Base-by-base conservation (phyloP, 1,140 invertebrate species). In the Procambarus virginalis region DNA sequence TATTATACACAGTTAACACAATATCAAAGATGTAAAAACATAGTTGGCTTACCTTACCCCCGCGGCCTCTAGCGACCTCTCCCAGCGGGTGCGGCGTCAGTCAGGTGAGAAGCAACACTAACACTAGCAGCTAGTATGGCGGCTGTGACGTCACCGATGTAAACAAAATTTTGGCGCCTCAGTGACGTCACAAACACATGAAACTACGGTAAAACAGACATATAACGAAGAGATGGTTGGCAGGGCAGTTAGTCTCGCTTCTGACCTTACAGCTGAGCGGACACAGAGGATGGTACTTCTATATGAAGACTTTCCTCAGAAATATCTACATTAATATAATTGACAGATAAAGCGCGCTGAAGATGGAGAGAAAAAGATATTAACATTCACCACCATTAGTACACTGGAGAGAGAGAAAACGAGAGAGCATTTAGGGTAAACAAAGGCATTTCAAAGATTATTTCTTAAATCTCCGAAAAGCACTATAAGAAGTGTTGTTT, bases 161-260 rank as follows among this genome's bases (percentile, higher is more conserved):
- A n/a, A 68, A 55, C 46, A 64, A 17, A 82, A 82, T 60, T 81
- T 60, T 14, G 51, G 55, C 79, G 73, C 14, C 49, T 76, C 70
- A 85, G 70, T 85, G 60, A 85, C 70, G 73, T 85, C 48, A 85
- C 68, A 55, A 34, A 85, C 68, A 85, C 68, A 73, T 45, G 75
- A 84, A 51, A 81, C 79, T 81, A 81, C 79, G 51, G 51, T 46
- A 81, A 51, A 81, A 81, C 79, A 81, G 1, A 81, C 17, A 81
- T 22, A 81, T 45, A 64, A 48, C 55, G 55, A 2, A 51, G 75
- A 51, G 76, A 55, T 20, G 55, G 75, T 70, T 49, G 34, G 34
- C 34, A 73, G 70, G 68, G 84, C 70, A 86, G 84, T 49, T 77
- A 76, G 84, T 86, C 84, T 86, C 84, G 58, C 84, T 78, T 51